Percentiles rank a stretch among this genome's conserved stretches.
Evolutionary conservation across 2,113 vertebrate genomes (phyloP).

Genomic region (Panurus biarmicus): DNA sequence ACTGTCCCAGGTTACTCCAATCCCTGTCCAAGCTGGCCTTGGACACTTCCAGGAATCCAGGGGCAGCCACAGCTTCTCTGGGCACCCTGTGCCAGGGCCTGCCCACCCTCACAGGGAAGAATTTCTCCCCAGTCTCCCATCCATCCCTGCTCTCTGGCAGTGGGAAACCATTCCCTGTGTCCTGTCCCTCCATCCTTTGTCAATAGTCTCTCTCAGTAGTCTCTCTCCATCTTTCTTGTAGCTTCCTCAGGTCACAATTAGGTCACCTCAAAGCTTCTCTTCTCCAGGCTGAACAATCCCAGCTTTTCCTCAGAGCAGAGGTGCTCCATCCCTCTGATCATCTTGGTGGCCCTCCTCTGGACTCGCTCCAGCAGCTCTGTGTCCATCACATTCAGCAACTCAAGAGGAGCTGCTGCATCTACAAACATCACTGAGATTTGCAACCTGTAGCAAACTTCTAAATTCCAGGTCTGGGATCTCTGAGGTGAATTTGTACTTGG

Average conservation of each 20-base stretch:
- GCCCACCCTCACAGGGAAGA: rapidly evolving
- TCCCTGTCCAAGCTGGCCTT: rapidly evolving
- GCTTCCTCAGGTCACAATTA: neutral
- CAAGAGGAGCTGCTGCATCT: neutral
- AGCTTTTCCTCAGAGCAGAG: neutral
- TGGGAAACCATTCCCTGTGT: neutral
- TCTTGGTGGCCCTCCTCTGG: neutral
- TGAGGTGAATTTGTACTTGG: neutral
- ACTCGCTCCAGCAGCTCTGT: rapidly evolving
- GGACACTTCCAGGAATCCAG: neutral
- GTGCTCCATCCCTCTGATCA: neutral
- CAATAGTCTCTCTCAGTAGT: neutral
- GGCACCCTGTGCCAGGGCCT: neutral
- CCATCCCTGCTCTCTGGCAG: rapidly evolving
- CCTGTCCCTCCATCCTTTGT: neutral
- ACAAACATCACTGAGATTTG: neutral
- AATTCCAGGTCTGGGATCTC: neutral
- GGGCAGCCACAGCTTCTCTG: neutral
- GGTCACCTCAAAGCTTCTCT: neutral
- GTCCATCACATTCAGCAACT: neutral
- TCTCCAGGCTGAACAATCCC: neutral
- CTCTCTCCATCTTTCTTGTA: neutral
- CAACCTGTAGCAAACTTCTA: neutral
- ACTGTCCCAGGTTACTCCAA: neutral
- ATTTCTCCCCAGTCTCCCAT: neutral